Percentiles rank a stretch among this genome's conserved stretches.
These are phyloP conservation scores for Ormyrus pomaceus DNA, from an alignment of 2,888 invertebrate species.

Conservation along the genomic window DNA sequence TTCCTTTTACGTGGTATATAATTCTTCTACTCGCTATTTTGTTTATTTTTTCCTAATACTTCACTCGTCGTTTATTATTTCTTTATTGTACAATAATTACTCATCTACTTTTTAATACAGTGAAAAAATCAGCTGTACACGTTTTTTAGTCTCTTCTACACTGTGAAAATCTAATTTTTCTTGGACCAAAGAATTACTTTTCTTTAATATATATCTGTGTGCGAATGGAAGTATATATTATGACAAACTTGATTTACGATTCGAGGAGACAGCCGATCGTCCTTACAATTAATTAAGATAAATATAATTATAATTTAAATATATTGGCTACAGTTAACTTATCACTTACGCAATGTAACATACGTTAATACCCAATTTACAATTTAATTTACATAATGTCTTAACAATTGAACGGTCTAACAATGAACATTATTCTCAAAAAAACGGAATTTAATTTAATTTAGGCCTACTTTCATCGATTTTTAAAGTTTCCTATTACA, in stretches of 20 bases:
- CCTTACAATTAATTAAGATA: slow-evolving; percentile 32
- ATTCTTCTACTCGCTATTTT: slow-evolving; percentile 12
- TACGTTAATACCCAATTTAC: slow-evolving; percentile 21
- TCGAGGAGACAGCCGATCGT: slow-evolving; percentile 11
- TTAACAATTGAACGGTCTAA: slow-evolving; percentile 5
- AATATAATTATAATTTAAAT: slow-evolving; percentile 38
- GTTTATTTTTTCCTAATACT: slow-evolving; percentile 16
- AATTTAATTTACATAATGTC: slow-evolving; percentile 9
- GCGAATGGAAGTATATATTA: slow-evolving; percentile 26
- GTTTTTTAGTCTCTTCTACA: slow-evolving; percentile 10
- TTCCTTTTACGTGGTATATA: slow-evolving; percentile 13
- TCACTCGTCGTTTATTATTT: background rate
- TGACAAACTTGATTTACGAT: slow-evolving; percentile 28
- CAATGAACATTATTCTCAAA: too few relatives aligned
- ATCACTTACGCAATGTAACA: slow-evolving; percentile 1
- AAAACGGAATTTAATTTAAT: background rate
- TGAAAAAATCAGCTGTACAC: slow-evolving; percentile 43
- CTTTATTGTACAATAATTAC: slow-evolving; percentile 20
- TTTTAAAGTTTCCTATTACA: background rate
- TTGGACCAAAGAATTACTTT: slow-evolving; percentile 17
- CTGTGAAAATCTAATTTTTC: slow-evolving; percentile 35
- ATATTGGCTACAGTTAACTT: slow-evolving; percentile 33
- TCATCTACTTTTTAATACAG: slow-evolving; percentile 42
- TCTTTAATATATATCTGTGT: slow-evolving; percentile 11
- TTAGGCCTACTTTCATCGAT: slow-evolving; percentile 21